Evolutionary conservation across 2,888 invertebrate genomes (phyloP).

Genomic region (Himalopsyche tibetana): DNA sequence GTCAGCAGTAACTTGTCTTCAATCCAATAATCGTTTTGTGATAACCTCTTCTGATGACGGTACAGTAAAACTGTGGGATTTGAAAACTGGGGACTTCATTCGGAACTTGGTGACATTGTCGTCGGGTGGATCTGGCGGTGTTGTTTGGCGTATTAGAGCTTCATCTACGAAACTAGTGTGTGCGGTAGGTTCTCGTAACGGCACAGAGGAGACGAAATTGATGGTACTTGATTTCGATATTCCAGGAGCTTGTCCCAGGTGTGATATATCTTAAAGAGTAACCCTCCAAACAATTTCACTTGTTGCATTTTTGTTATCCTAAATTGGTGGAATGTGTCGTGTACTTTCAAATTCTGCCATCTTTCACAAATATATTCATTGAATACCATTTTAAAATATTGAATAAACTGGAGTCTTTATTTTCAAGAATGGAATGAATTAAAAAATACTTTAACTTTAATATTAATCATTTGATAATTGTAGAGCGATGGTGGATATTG

Average conservation of each 20-base stretch:
- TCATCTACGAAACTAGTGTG: constrained; percentile 98
- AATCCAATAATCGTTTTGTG: constrained; percentile 97
- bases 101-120: constrained; percentile 95
- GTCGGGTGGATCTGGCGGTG: constrained; percentile 97
- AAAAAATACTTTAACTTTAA: no score
- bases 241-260: constrained; percentile 81
- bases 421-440: no score
- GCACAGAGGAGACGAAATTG: constrained; percentile 99
- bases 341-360: neutral
- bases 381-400: no score
- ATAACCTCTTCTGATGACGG: constrained; percentile 99
- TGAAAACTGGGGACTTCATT: constrained; percentile 96
- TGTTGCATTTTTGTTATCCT: constrained; percentile 30
- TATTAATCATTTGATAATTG: no score
- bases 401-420: no score
- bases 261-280: constrained; percentile 68
- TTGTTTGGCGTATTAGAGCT: constrained; percentile 97
- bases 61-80: constrained; percentile 99
- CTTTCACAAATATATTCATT: neutral
- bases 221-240: constrained; percentile 98
- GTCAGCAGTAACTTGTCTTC: constrained; percentile 98
- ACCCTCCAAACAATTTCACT: neutral
- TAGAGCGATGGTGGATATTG: neutral
- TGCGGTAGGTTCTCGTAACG: constrained; percentile 98
- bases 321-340: constrained; percentile 11